Conservation (phyloP, 1,140 invertebrate genomes). For the Temnothorax longispinosus region DNA sequence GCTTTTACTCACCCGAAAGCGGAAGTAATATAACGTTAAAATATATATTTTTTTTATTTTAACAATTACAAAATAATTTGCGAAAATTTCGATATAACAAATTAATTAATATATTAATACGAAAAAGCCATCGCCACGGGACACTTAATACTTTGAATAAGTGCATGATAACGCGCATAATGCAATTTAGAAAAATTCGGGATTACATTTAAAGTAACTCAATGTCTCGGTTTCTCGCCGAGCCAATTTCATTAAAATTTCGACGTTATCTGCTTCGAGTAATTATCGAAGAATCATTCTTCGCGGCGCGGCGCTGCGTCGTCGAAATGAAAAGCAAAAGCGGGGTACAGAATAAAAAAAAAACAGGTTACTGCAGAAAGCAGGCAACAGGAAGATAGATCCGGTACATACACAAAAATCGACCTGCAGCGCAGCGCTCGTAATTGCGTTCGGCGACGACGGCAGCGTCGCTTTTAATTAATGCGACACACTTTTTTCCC, state of each 20-base stretch:
- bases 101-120: not conserved
- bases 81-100: not conserved
- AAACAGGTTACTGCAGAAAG: conserved; percentile 61
- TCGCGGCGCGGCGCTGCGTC: not conserved
- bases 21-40: not conserved
- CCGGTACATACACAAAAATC: conserved; percentile 60
- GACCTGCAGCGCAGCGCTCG: conserved; percentile 63
- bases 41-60: not conserved
- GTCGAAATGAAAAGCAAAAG: not conserved
- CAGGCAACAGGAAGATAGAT: conserved; percentile 12
- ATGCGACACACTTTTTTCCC: conserved; percentile 81
- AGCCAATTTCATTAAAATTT: conserved; percentile 40
- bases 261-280: conserved; percentile 36
- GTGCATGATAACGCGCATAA: not conserved
- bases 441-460: conserved; percentile 74
- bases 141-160: not conserved
- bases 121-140: not conserved
- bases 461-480: conserved; percentile 80
- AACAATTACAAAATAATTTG: not conserved
- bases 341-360: conserved; percentile 26
- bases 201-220: conserved; percentile 16
- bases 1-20: no score
- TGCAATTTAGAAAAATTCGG: not conserved
- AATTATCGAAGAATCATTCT: conserved; percentile 40
- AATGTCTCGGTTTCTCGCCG: conserved; percentile 4